Evolutionary conservation across 2,797 vertebrate species (phyloP).

Genomic region (Triplophysa yarkandensis): DNA sequence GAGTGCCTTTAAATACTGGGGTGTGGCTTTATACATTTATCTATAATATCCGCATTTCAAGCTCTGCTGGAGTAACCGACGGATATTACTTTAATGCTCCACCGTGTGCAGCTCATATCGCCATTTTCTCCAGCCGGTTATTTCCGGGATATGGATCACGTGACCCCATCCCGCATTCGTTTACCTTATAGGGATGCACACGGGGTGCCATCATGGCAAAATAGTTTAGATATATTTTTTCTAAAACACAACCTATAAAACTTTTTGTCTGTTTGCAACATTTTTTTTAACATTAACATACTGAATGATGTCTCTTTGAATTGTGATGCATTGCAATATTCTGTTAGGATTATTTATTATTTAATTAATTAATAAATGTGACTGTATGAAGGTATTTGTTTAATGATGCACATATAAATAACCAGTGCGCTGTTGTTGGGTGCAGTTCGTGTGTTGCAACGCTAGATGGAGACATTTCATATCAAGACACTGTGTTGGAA

Average conservation of each 20-base stretch:
- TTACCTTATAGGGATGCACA: background rate
- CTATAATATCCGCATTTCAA: background rate
- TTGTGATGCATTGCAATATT: too few relatives aligned
- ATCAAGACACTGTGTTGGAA: too few relatives aligned
- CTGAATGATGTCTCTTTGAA: too few relatives aligned
- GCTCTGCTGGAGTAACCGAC: background rate
- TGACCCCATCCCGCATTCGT: conserved; percentile 56
- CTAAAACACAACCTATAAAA: too few relatives aligned
- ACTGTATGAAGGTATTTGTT: too few relatives aligned
- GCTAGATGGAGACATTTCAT: conserved; percentile 16
- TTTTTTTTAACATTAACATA: too few relatives aligned
- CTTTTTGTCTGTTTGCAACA: too few relatives aligned
- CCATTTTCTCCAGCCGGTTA: conserved; percentile 48
- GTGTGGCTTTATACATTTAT: background rate
- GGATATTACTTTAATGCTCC: conserved; percentile 21
- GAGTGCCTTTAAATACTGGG: background rate
- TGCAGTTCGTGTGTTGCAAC: background rate
- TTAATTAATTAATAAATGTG: too few relatives aligned
- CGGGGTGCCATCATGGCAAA: too few relatives aligned
- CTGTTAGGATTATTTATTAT: too few relatives aligned
- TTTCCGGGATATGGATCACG: conserved; percentile 68
- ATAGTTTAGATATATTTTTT: too few relatives aligned
- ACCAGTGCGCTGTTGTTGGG: background rate
- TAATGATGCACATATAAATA: too few relatives aligned
- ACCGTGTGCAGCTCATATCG: conserved; percentile 45